A percentile compares a stretch with the other conserved stretches of the same genome.
These are phyloP conservation scores for Endotricha flammealis DNA, from an alignment of 2,888 invertebrate species.

Conservation along the genomic window DNA sequence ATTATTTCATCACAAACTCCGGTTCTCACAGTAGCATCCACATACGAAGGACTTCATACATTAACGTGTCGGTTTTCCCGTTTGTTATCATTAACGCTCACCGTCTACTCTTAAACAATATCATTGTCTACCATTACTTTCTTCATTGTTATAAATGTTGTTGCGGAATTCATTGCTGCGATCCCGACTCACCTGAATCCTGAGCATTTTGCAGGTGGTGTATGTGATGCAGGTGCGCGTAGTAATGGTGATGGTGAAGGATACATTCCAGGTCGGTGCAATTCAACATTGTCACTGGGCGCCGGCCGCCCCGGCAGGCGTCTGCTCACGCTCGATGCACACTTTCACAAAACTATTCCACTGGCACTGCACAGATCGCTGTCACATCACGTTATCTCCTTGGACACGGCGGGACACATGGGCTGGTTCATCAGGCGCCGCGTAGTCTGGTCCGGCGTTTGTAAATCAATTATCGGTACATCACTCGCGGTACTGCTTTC, in stretches of 20 bases:
- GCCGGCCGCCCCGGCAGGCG: slow-evolving; percentile 49
- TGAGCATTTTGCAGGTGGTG: slow-evolving; percentile 83
- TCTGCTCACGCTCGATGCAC: slow-evolving; percentile 66
- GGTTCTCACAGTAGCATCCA: slow-evolving; percentile 28
- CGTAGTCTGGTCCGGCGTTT: slow-evolving; percentile 51
- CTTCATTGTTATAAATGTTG: slow-evolving; percentile 40
- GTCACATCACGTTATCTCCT: slow-evolving; percentile 76
- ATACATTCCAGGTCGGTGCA: slow-evolving; percentile 88
- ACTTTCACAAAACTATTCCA: slow-evolving; percentile 77
- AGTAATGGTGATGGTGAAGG: slow-evolving; percentile 85
- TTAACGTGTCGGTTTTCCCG: slow-evolving; percentile 32
- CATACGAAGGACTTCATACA: slow-evolving; percentile 38
- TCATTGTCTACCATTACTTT: slow-evolving; percentile 48
- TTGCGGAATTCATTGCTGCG: background rate
- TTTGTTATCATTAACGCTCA: slow-evolving; percentile 61
- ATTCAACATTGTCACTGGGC: slow-evolving; percentile 82
- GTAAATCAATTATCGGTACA: slow-evolving; percentile 34
- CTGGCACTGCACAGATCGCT: slow-evolving; percentile 66
- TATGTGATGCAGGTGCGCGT: slow-evolving; percentile 84
- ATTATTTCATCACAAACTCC: slow-evolving; percentile 31
- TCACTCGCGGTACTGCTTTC: slow-evolving; percentile 37
- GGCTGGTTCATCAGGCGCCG: slow-evolving; percentile 49
- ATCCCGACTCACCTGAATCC: slow-evolving; percentile 74
- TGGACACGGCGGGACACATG: slow-evolving; percentile 48
- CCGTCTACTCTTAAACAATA: slow-evolving; percentile 52